Percentiles rank a stretch among this genome's conserved stretches.
phyloP scores from a whole-genome alignment of 2,888 invertebrate genomes.

The Cotesia congregata region DNA sequence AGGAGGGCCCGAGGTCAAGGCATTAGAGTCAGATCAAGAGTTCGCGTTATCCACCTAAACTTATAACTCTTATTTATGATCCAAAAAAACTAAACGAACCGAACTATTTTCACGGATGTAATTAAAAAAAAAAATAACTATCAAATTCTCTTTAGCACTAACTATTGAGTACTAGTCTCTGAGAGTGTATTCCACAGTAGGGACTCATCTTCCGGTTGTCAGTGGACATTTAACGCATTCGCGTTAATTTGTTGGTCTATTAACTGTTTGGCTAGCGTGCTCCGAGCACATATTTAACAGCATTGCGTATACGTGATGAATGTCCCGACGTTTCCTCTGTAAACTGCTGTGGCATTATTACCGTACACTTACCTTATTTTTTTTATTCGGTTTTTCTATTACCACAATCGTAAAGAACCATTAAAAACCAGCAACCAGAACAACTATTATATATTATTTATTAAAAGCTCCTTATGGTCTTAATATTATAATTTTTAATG shows the following conservation, averaged over 20 bases:
- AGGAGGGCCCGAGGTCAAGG: constrained; percentile 18
- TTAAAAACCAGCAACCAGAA: not conserved
- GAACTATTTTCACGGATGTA: constrained; percentile 7
- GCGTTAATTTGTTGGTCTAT: constrained; percentile 61
- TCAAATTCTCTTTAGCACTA: not conserved
- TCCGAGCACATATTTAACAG: constrained; percentile 56
- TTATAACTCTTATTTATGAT: too few relatives aligned
- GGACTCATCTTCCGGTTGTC: constrained; percentile 51
- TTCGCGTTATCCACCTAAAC: constrained; percentile 2
- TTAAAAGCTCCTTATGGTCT: not conserved
- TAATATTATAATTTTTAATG: not conserved
- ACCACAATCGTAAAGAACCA: not conserved
- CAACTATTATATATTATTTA: not conserved
- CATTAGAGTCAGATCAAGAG: constrained; percentile 9
- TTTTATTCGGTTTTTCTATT: constrained; percentile 27
- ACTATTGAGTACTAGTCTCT: too few relatives aligned
- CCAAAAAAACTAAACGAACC: not conserved
- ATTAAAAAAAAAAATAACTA: constrained; percentile 2
- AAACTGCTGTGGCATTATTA: constrained; percentile 53
- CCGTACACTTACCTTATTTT: constrained; percentile 45
- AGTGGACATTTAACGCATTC: constrained; percentile 55
- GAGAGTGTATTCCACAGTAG: constrained; percentile 11
- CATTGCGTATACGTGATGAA: constrained; percentile 57
- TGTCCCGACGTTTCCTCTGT: constrained; percentile 53
- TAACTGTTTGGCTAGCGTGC: constrained; percentile 55